phyloP scores from a whole-genome alignment of 2,888 invertebrate species.

The Schrankia costaestrigalis region DNA sequence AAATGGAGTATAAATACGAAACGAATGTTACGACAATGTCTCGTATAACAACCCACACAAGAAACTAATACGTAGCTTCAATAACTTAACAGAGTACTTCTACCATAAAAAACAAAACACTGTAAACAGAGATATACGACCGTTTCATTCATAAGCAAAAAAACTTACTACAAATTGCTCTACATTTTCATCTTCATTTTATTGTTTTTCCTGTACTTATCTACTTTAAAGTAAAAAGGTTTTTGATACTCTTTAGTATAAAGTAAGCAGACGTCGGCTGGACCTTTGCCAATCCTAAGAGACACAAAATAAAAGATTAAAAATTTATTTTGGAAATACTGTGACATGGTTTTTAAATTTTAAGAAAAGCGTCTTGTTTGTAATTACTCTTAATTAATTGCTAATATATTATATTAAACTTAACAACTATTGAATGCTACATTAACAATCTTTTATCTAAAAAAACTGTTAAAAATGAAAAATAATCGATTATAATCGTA shows the following conservation, averaged over 20 bases:
- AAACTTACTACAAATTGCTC: neutral
- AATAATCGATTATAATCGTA: too few relatives aligned
- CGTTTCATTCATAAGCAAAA: neutral
- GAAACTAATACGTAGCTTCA: neutral
- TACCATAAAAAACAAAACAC: neutral
- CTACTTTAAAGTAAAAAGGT: slow-evolving; percentile 10
- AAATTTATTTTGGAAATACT: neutral
- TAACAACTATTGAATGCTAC: too few relatives aligned
- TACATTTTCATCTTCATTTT: slow-evolving; percentile 2
- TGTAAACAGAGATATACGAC: neutral
- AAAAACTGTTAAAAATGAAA: too few relatives aligned
- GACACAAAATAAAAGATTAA: slow-evolving; percentile 8
- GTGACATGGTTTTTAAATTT: too few relatives aligned
- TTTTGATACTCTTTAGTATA: slow-evolving; percentile 11
- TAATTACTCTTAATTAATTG: too few relatives aligned
- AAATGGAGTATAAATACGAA: too few relatives aligned
- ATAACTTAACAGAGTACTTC: neutral
- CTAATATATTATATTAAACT: too few relatives aligned
- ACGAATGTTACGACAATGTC: too few relatives aligned
- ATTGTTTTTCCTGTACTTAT: slow-evolving; percentile 2
- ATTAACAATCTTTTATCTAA: too few relatives aligned
- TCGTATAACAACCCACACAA: neutral
- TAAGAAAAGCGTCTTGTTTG: too few relatives aligned
- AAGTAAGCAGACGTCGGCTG: slow-evolving; percentile 14
- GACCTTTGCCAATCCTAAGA: slow-evolving; percentile 14